phyloP scores from a whole-genome alignment of 2,888 invertebrate species.

The Uloborus plumipes region DNA sequence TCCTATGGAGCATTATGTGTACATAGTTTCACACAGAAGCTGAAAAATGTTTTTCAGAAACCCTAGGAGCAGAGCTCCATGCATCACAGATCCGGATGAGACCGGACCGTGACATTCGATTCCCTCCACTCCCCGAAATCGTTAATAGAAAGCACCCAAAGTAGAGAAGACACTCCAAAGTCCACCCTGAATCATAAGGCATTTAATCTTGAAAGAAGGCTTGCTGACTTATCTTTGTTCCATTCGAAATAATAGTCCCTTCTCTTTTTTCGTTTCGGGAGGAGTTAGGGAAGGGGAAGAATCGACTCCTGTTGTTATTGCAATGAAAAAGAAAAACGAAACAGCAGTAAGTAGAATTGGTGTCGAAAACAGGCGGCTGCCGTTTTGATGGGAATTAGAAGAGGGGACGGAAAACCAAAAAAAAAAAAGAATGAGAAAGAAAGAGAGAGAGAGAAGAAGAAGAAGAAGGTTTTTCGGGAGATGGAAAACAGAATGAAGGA shows the following conservation, averaged over 20 bases:
- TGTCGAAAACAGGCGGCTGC: constrained; percentile 5
- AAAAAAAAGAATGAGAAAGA: constrained; percentile 9
- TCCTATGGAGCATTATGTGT: too few species aligned
- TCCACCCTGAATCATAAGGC: neutral
- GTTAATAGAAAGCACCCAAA: neutral
- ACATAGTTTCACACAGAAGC: too few species aligned
- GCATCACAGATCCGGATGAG: too few species aligned
- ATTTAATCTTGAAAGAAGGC: neutral
- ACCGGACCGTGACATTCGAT: too few species aligned
- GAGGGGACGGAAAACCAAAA: neutral
- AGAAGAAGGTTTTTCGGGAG: neutral
- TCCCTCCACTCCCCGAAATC: neutral
- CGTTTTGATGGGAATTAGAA: constrained; percentile 19
- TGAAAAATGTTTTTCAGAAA: too few species aligned
- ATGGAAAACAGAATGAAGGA: neutral
- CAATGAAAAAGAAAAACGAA: neutral
- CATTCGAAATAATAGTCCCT: constrained; percentile 8
- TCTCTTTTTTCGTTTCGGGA: constrained; percentile 7
- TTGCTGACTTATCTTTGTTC: constrained; percentile 1
- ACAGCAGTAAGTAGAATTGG: constrained; percentile 2
- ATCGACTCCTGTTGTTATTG: constrained; percentile 3
- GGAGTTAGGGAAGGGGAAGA: neutral
- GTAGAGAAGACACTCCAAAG: neutral
- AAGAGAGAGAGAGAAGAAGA: too few species aligned
- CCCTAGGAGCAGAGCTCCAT: too few species aligned